Percentiles rank a stretch among this genome's conserved stretches.
Conservation (phyloP, 2,113 vertebrate genomes). For the Alectura lathami region DNA sequence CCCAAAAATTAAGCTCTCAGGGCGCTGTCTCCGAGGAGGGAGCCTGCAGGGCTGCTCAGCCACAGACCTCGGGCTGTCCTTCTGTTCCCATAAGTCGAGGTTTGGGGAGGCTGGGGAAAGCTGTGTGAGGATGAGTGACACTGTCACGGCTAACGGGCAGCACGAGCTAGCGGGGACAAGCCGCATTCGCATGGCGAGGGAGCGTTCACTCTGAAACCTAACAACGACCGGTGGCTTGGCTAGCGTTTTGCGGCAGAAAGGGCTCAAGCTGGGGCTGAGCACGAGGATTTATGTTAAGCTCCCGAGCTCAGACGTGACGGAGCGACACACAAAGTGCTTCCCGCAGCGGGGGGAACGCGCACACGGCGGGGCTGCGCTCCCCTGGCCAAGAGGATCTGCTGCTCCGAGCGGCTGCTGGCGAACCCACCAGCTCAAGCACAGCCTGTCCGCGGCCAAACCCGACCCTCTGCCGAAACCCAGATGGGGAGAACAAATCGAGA, state of each 20-base stretch:
- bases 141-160: neutral
- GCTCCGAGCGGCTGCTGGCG: neutral
- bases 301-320: rapidly evolving
- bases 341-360: neutral
- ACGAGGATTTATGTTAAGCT: neutral
- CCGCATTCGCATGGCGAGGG: rapidly evolving
- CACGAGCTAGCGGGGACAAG: neutral
- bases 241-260: neutral
- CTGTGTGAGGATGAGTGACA: rapidly evolving
- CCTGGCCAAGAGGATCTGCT: neutral
- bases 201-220: neutral
- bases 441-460: rapidly evolving
- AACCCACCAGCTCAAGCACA: neutral
- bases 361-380: rapidly evolving
- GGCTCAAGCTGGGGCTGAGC: neutral
- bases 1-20: constrained; percentile 70
- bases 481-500: neutral
- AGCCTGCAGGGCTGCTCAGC: neutral
- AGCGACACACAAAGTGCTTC: neutral
- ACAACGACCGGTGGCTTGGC: neutral
- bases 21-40: constrained; percentile 13
- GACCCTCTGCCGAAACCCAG: neutral
- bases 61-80: neutral
- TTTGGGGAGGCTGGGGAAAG: neutral
- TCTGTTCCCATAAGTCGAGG: neutral